Evolutionary conservation across 2,888 invertebrate genomes (phyloP), one percentile per base, ranked within the genome.

Genomic region (Leptopilina myrica): DNA sequence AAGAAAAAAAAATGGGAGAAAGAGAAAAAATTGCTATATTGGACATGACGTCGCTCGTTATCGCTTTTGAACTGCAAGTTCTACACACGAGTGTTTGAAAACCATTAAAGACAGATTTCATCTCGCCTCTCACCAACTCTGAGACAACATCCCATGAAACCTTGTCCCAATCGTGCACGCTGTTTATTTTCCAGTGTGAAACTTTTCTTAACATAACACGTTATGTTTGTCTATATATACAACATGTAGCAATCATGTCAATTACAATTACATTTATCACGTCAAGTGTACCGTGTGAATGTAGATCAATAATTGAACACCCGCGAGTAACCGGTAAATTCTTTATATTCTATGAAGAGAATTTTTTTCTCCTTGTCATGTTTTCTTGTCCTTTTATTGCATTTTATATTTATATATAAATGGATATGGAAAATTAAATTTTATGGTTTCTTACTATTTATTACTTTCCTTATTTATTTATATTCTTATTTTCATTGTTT

Each of bases 141-240:
- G 43, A 43, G 43, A 46, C 49, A 69, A 53, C 53, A 26, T 33
- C 69, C 14, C 53, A 26, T 49, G 53, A 14, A 69, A 69, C 26
- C 53, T 69, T 33, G 69, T 69, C 53, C 53, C 69, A 26, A 49
- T 53, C 53, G 69, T 49, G 53, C n/a, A 46, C 5, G 26, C 14
- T 53, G 69, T 69, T 69, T 69, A 14, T 26, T 69, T 66, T 69
- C 26, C 69, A 69, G 69, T 53, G 69, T 69, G 49, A 67, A 67
- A 49, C 49, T 67, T 49, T 46, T 67, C 20, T 20, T 26, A 46
- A 33, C 69, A 26, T 69, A 53, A 53, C 26, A 69, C 53, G 14
- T 49, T 8, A 69, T 7, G 26, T 26, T 69, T 69, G 8, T 49
- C 8, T 46, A 46, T 49, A 49, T 49, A n/a, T 69, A 49, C 12